Evolutionary conservation across 2,113 vertebrate species (phyloP).

Genomic region (Chascanopsetta lugubris): DNA sequence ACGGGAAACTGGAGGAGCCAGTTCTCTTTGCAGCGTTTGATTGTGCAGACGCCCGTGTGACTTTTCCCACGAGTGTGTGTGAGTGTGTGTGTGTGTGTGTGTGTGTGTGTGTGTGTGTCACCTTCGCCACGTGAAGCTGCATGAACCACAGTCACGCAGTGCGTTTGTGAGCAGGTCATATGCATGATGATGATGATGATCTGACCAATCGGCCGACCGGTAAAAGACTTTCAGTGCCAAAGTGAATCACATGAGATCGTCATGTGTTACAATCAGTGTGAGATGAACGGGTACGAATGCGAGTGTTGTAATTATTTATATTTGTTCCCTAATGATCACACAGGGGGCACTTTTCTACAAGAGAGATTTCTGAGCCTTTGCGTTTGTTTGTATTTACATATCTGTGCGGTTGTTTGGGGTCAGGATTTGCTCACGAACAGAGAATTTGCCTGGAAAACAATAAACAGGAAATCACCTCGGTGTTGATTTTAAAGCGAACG

Average conservation of each 20-base stretch:
- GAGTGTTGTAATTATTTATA: constrained; percentile 4
- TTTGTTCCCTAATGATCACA: background rate
- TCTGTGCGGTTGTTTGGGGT: background rate
- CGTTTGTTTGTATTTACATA: constrained; percentile 27
- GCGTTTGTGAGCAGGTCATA: background rate
- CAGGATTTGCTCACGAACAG: constrained; percentile 1
- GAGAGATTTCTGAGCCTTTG: no score
- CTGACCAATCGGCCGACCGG: no score
- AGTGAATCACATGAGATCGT: background rate
- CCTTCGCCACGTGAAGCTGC: constrained; percentile 22
- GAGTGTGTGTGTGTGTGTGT: background rate
- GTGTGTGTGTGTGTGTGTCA: background rate
- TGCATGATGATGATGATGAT: no score
- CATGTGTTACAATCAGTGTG: background rate
- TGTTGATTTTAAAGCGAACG: background rate
- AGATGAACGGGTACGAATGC: background rate
- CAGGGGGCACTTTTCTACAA: no score
- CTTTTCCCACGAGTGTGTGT: background rate
- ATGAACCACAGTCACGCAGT: background rate
- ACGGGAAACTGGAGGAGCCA: background rate
- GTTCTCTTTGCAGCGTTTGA: background rate
- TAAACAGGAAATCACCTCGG: constrained; percentile 1
- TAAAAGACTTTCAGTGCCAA: background rate
- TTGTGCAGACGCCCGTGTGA: background rate
- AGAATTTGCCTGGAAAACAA: background rate